A percentile compares a stretch with the other conserved stretches of the same genome.
Conservation (phyloP, 2,113 vertebrate species). For the Apodemus sylvaticus region DNA sequence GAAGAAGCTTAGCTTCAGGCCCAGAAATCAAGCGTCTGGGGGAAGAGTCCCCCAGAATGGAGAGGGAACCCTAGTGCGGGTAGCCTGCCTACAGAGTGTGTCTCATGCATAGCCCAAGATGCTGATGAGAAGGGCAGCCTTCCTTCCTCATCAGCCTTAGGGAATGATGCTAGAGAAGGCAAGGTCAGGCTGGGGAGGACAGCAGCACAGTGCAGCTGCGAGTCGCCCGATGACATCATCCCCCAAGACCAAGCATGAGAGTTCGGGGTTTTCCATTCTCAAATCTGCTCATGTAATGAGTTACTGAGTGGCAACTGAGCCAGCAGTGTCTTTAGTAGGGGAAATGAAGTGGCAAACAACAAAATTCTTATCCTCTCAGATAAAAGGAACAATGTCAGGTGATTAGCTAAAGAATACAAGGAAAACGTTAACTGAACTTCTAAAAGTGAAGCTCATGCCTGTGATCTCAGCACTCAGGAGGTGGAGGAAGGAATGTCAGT, state of each 20-base stretch:
- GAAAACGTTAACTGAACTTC: not conserved
- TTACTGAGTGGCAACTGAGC: not conserved
- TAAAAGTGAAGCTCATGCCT: not conserved
- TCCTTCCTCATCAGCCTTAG: not conserved
- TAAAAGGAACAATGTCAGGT: not conserved
- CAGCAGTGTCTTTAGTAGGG: not conserved
- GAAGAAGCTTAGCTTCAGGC: not conserved
- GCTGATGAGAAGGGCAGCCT: not conserved
- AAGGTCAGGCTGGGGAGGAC: not conserved
- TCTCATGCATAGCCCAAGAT: not conserved
- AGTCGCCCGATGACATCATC: no score
- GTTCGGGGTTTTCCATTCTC: not conserved
- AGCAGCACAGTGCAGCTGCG: rapidly evolving
- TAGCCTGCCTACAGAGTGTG: not conserved
- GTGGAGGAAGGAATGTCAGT: not conserved
- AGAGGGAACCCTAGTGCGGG: not conserved
- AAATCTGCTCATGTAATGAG: no score
- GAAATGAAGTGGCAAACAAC: not conserved
- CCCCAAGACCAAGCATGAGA: not conserved
- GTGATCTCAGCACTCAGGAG: not conserved
- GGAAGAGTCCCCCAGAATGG: not conserved
- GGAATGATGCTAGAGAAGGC: not conserved
- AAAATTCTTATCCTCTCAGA: not conserved
- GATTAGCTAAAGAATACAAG: not conserved
- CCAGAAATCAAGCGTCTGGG: not conserved